These are phyloP conservation scores for Zingel zingel DNA, from an alignment of 2,113 vertebrate genomes.

Conservation along the genomic window DNA sequence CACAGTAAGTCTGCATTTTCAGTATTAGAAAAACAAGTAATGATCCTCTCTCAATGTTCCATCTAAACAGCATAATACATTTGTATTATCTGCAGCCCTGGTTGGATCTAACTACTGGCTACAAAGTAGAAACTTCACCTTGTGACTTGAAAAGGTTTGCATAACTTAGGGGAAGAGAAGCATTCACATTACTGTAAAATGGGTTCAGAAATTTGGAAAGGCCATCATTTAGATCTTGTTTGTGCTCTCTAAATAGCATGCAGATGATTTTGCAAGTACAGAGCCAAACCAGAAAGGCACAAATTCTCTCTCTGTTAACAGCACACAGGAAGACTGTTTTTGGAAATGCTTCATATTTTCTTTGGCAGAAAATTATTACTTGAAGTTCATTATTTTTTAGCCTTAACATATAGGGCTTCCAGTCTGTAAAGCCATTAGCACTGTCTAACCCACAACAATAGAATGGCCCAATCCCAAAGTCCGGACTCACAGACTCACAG, in stretches of 20 bases:
- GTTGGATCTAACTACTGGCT: constrained; percentile 29
- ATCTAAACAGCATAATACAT: constrained; percentile 26
- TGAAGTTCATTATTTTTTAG: constrained; percentile 9
- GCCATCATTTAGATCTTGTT: constrained; percentile 46
- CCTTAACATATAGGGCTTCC: constrained; percentile 18
- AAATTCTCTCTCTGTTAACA: constrained; percentile 15
- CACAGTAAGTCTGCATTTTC: constrained; percentile 37
- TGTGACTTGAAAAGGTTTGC: constrained; percentile 36
- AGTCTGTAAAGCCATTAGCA: constrained; percentile 6
- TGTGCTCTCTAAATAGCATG: constrained; percentile 51
- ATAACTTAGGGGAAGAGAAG: constrained; percentile 30
- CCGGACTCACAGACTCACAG: no score
- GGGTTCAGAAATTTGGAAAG: constrained; percentile 40
- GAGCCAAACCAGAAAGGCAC: constrained; percentile 16
- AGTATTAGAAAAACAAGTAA: constrained; percentile 10
- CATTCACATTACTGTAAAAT: constrained; percentile 34
- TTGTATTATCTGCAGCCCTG: constrained; percentile 35
- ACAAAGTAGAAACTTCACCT: constrained; percentile 13
- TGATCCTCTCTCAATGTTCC: constrained; percentile 33
- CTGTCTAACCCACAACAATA: constrained; percentile 15
- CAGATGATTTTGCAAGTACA: constrained; percentile 29
- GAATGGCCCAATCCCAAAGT: no score
- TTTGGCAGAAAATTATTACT: constrained; percentile 1
- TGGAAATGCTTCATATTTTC: neutral
- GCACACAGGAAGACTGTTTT: neutral